phyloP scores from a whole-genome alignment of 2,113 vertebrate species.

The Cryptomyrus ogoouensis region DNA sequence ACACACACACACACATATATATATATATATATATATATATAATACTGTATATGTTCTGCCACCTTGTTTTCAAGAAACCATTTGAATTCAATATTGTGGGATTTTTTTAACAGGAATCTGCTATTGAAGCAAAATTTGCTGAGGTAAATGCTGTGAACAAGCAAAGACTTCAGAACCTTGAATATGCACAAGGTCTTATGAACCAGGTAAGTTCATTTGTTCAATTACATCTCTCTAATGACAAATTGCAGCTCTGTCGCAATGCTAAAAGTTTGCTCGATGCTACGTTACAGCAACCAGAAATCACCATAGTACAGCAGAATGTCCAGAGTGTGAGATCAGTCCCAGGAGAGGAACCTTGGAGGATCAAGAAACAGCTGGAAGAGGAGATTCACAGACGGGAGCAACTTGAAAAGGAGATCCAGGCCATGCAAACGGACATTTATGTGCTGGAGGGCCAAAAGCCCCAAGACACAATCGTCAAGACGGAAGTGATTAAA shows the following conservation, averaged over 20 bases:
- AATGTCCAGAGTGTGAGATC: constrained; percentile 53
- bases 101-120: constrained; percentile 68
- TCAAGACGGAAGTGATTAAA: constrained; percentile 85
- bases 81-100: not conserved
- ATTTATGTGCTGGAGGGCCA: constrained; percentile 77
- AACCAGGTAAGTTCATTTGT: constrained; percentile 70
- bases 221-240: not conserved
- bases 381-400: constrained; percentile 81
- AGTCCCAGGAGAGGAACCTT: constrained; percentile 63
- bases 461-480: constrained; percentile 76
- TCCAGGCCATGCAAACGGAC: constrained; percentile 73
- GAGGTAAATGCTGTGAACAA: constrained; percentile 83
- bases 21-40: not conserved
- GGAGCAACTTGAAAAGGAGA: constrained; percentile 80
- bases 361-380: constrained; percentile 80
- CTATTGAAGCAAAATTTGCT: constrained; percentile 79
- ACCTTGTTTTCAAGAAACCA: not conserved
- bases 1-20: too few relatives aligned
- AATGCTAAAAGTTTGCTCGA: not conserved
- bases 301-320: constrained; percentile 51
- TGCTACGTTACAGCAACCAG: constrained; percentile 68
- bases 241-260: not conserved
- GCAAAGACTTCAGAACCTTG: constrained; percentile 80
- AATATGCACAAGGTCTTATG: constrained; percentile 81
- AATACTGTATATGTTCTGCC: not conserved